Evolutionary conservation across 2,888 invertebrate genomes (phyloP), one percentile per base, ranked within the genome.

Genomic region (Portevinia maculata): DNA sequence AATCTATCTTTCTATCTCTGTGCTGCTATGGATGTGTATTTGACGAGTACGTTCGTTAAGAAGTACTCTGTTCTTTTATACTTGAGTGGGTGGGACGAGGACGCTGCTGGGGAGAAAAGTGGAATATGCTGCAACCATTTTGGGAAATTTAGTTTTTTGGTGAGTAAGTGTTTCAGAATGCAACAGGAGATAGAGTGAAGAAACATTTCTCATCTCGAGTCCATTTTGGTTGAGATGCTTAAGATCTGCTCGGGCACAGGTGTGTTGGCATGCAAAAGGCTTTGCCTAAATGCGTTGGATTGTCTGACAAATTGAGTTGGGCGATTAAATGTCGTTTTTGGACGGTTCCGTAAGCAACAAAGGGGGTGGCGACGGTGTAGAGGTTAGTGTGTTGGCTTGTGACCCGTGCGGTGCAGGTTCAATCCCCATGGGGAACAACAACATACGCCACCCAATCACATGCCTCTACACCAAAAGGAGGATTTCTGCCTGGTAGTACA

Each of bases 161-260:
- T 67, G 59, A 59, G 52, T 65, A 76, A 69, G 67, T 69, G 60
- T 75, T 67, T 75, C 41, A 60, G 59, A 39, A 6, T 67, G 67
- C 75, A 76, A 76, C 75, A 75, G 75, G 67, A 67, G 59, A 11
- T 17, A 37, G 39, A 37, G 30, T 39, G 9, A 41, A 44, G n/a
- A 28, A 32, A 9, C 19, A 32, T 30, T 44, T 15, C 13, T 55
- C 39, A 17, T 55, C 2, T 24, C 7, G 3, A 19, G 37, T 53
- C 17, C 32, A 17, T 17, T 34, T 13, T 24, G 37, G n/a, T 13
- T 9, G 28, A 37, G 34, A 62, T 53, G 17, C 28, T 71, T 28
- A 41, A 52, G 50, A 60, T 73, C 53, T 60, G 53, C 46, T 62
- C 9, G 4, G 3, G n/a, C 19, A 53, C 34, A 32, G 5, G 11